Base-by-base conservation (phyloP, 2,888 invertebrate genomes). In the Cryptocephalus moraei region DNA sequence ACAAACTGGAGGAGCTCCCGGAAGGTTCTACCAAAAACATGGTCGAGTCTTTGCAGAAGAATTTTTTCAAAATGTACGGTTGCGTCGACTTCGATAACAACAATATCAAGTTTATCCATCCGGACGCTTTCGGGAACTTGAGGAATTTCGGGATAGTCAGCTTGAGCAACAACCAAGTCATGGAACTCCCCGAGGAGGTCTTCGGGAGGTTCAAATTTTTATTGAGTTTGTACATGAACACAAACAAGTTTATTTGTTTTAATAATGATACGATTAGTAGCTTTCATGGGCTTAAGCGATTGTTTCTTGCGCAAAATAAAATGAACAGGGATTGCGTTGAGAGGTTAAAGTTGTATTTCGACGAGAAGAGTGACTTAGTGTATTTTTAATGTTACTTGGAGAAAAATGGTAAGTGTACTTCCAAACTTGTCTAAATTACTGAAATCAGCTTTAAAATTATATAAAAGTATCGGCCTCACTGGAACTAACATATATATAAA, bases 191-290 rank as follows among this genome's bases (percentile, higher is more conserved):
- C 1, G 49, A 46, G 9, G 39, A 45, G 8, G 38, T 53, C 13
- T 56, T 56, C 33, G 41, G 39, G 4, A 39, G 51, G 31, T 48
- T 56, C 12, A 39, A 48, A 12, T 56, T 54, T 43, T 39, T 56
- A 22, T 45, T 51, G 9, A 52, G 45, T 39, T 40, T 54, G 33
- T 48, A 56, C 39, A 49, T 56, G 52, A 54, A 54, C 41, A 46
- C 49, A 1, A 56, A 56, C 45, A 44, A 50, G n/a, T 54, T 56
- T 42, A 51, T 56, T 44, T 56, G 56, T 45, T 52, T 56, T n/a
- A 40, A 41, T 11, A 51, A 56, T 33, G 33, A 22, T n/a, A 54
- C 52, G 2, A 32, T 56, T 2, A n/a, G 36, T 4, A 55, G 53
- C 48, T 53, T 55, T 31, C 43, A 49, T 32, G 53, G 53, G 9